These are phyloP conservation scores for Phortica magna DNA, from an alignment of 2,888 invertebrate genomes.

Conservation along the genomic window DNA sequence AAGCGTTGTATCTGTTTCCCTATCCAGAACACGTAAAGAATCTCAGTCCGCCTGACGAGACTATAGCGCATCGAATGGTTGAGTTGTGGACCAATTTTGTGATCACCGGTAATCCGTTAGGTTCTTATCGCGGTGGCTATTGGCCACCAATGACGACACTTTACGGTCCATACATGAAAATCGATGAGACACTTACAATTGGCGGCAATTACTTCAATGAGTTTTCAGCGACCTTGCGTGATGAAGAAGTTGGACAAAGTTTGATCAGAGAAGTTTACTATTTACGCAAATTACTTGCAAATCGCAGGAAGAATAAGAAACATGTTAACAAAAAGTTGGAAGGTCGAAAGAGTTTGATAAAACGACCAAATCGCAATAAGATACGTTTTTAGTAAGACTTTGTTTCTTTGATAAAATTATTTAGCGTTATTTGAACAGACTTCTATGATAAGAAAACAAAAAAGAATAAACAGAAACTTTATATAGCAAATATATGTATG, in stretches of 20 bases:
- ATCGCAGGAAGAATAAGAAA: conserved; percentile 47
- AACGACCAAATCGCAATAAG: conserved; percentile 65
- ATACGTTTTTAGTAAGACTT: conserved; percentile 53
- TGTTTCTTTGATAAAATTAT: not conserved
- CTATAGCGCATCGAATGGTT: conserved; percentile 78
- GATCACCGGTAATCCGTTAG: conserved; percentile 72
- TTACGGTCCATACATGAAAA: conserved; percentile 77
- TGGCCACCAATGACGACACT: conserved; percentile 77
- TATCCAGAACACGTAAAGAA: conserved; percentile 73
- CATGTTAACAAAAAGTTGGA: conserved; percentile 43
- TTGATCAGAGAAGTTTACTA: conserved; percentile 68
- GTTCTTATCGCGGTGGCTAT: conserved; percentile 65
- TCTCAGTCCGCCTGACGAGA: conserved; percentile 75
- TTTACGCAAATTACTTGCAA: conserved; percentile 48
- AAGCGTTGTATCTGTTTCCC: conserved; percentile 81
- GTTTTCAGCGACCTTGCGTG: conserved; percentile 71
- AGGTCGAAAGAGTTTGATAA: conserved; percentile 59
- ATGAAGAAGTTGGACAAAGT: conserved; percentile 68
- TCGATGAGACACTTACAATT: conserved; percentile 72
- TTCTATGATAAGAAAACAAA: not conserved
- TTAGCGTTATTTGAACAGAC: not conserved
- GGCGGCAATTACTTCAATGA: conserved; percentile 75
- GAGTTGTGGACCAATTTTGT: conserved; percentile 77
- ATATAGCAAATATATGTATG: no score
- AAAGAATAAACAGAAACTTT: no score